Evolutionary conservation across 2,113 vertebrate species (phyloP), one percentile per base, ranked within the genome.

Genomic region (Xiphophorus maculatus): DNA sequence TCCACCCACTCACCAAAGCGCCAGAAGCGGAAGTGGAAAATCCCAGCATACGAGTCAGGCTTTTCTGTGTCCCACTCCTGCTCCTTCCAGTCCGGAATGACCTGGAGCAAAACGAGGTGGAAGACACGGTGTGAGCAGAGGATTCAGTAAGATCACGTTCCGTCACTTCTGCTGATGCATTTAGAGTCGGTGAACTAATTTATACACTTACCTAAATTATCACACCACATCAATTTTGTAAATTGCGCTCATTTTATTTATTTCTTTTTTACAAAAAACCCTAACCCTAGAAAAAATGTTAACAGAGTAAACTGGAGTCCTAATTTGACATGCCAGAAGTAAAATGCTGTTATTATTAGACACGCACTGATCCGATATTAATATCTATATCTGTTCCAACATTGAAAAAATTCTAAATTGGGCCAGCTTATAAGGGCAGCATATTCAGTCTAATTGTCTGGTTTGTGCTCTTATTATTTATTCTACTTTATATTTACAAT

Each of bases 11-110:
- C 95, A 12, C 98, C 98, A 0, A 99, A 99, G 72, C 96, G 97
- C 98, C 98, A 99, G 92, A 99, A 99, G 22, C 96, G 96, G 88
- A 99, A 99, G 82, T 99, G 98, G 92, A 99, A 99, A 84, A 99
- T 99, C 37, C 98, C 98, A 0, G 85, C 93, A 0, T 99, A 98
- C 37, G 86, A 93, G 2, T 95, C 94, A 0, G 97, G 95, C 72
- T 96, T 97, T 85, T 99, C 96, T 0, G 95, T 63, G 3, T 96
- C 94, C 98, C 98, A 99, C 63, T 99, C 97, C 91, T 99, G 98
- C 76, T 98, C 97, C 83, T 97, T 98, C 97, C 97, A 99, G 86
- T 98, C 96, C 0, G 98, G 98, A 80, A 99, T 99, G 32, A 99
- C 98, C 98, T 99, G 86, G 12, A 74, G 13, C 51, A 25, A 35